Conservation (phyloP, 2,113 vertebrate species). For the Ailurus styani region DNA sequence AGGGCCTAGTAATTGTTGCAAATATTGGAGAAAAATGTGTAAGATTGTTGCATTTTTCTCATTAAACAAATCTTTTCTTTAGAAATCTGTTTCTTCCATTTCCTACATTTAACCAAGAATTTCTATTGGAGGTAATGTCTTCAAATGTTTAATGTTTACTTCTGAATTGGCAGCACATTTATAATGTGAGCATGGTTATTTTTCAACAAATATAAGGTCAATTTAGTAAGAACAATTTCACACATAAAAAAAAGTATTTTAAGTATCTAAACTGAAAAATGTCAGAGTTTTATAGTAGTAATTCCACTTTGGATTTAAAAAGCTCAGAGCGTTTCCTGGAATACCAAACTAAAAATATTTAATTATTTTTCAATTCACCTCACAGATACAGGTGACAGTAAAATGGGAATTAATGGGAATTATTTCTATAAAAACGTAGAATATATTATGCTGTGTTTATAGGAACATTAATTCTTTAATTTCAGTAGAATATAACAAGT, state of each 20-base stretch:
- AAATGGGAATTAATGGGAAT: neutral
- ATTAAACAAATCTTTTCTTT: neutral
- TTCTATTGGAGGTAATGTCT: neutral
- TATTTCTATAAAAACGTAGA: neutral
- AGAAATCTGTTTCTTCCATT: neutral
- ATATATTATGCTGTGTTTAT: neutral
- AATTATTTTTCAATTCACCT: neutral
- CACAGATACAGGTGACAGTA: neutral
- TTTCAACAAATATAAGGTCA: constrained; percentile 38
- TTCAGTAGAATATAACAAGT: neutral
- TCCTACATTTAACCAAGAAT: neutral
- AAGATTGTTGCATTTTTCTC: neutral
- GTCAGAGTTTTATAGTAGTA: neutral
- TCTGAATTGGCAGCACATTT: neutral
- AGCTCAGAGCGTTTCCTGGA: neutral
- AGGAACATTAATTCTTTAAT: neutral
- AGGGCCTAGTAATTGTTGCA: neutral
- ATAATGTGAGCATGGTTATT: neutral
- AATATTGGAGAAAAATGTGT: neutral
- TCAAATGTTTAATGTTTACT: constrained; percentile 16
- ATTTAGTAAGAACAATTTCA: neutral
- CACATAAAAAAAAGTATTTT: neutral
- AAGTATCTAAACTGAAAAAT: neutral
- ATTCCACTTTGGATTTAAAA: neutral
- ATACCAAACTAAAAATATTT: neutral